phyloP scores from a whole-genome alignment of 2,888 invertebrate genomes.

The Drosophila multiciliata region DNA sequence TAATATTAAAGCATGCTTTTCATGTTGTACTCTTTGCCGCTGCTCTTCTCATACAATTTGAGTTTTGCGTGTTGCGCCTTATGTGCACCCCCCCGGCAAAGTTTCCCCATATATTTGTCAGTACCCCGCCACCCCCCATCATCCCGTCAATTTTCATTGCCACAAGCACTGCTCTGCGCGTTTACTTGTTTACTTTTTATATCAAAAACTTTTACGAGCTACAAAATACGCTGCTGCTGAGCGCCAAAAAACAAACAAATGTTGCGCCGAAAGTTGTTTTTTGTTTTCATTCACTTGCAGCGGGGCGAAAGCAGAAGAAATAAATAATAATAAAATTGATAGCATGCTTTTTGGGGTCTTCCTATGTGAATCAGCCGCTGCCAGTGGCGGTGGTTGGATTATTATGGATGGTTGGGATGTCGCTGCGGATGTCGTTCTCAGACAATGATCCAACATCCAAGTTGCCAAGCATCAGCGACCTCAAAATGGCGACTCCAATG shows the following conservation, averaged over 20 bases:
- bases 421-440: neutral
- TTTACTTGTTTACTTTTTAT: slow-evolving; percentile 72
- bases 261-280: slow-evolving; percentile 13
- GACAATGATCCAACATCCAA: slow-evolving; percentile 5
- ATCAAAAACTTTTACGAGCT: slow-evolving; percentile 78
- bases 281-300: neutral
- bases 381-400: neutral
- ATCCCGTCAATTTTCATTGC: too few species aligned
- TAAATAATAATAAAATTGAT: slow-evolving; percentile 75
- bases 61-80: slow-evolving; percentile 4
- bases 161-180: neutral
- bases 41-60: slow-evolving; percentile 12
- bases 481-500: slow-evolving; percentile 42
- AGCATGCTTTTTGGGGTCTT: slow-evolving; percentile 55
- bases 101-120: neutral
- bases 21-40: slow-evolving; percentile 23
- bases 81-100: too few species aligned
- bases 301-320: slow-evolving; percentile 42
- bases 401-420: neutral
- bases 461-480: slow-evolving; percentile 7
- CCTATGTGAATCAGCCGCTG: neutral
- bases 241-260: slow-evolving; percentile 67
- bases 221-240: slow-evolving; percentile 70
- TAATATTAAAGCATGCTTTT: slow-evolving; percentile 7
- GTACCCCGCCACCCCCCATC: neutral